phyloP scores from a whole-genome alignment of 2,888 invertebrate genomes.

The Scaptomyza caliginosa region DNA sequence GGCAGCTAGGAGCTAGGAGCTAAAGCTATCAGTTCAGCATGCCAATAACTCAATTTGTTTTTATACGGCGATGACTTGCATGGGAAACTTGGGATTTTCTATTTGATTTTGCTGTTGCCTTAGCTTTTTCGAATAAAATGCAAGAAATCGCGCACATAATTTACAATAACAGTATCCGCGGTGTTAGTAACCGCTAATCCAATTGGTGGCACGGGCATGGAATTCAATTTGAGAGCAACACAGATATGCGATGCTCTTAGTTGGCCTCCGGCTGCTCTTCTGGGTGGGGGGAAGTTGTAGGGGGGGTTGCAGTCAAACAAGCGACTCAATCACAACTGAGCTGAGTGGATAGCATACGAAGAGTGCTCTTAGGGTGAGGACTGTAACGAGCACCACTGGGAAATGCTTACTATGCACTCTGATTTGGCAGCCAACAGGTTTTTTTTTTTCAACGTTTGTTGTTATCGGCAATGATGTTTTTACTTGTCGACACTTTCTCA shows the following conservation, averaged over 20 bases:
- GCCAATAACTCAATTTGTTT: slow-evolving; percentile 79
- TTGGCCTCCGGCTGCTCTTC: slow-evolving; percentile 39
- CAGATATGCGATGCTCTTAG: slow-evolving; percentile 46
- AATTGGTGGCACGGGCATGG: slow-evolving; percentile 74
- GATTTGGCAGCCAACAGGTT: slow-evolving; percentile 74
- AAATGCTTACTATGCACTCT: slow-evolving; percentile 28
- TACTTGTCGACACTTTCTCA: slow-evolving; percentile 81
- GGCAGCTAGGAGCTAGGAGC: not conserved
- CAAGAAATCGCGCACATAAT: slow-evolving; percentile 75
- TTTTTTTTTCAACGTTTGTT: slow-evolving; percentile 51
- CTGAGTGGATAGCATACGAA: slow-evolving; percentile 46
- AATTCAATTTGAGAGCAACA: slow-evolving; percentile 69
- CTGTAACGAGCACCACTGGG: slow-evolving; percentile 36
- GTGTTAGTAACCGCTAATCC: slow-evolving; percentile 81
- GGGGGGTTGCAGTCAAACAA: slow-evolving; percentile 62
- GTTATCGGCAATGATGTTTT: slow-evolving; percentile 70
- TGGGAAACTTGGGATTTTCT: slow-evolving; percentile 3
- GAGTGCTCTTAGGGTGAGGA: slow-evolving; percentile 16
- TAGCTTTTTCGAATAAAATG: slow-evolving; percentile 47
- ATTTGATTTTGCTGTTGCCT: slow-evolving; percentile 6
- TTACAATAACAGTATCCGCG: slow-evolving; percentile 77
- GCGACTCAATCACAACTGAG: slow-evolving; percentile 68
- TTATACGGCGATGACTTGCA: slow-evolving; percentile 29
- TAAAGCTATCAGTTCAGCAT: slow-evolving; percentile 38
- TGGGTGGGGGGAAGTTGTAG: not conserved